A percentile compares a stretch with the other conserved stretches of the same genome.
These are phyloP conservation scores for Oryzias curvinotus DNA, from an alignment of 2,113 vertebrate genomes.

Conservation along the genomic window DNA sequence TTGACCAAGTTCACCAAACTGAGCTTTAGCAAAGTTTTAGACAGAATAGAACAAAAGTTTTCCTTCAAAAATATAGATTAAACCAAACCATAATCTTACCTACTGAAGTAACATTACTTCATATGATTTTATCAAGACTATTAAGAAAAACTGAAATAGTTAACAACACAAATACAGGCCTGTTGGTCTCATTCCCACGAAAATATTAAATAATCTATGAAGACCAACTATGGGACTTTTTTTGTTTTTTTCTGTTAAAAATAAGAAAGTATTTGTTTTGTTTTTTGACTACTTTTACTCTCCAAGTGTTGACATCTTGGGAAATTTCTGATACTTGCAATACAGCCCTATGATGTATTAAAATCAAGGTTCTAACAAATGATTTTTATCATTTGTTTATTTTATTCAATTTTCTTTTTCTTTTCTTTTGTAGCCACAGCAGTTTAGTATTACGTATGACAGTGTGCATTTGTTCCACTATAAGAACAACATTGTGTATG, in stretches of 20 bases:
- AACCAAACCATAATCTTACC: too few relatives aligned
- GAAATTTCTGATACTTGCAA: too few relatives aligned
- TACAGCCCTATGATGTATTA: too few relatives aligned
- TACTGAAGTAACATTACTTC: too few relatives aligned
- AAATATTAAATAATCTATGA: neutral
- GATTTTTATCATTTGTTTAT: too few relatives aligned
- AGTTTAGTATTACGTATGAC: conserved; percentile 7
- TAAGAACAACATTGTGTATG: conserved; percentile 26
- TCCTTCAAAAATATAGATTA: neutral
- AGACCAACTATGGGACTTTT: neutral
- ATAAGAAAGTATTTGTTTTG: neutral
- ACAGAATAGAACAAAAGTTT: neutral
- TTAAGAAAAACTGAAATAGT: too few relatives aligned
- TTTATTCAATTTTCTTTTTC: too few relatives aligned
- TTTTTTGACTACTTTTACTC: neutral
- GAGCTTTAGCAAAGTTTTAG: neutral
- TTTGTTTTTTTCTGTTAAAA: neutral
- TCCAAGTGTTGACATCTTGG: too few relatives aligned
- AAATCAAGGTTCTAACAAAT: too few relatives aligned
- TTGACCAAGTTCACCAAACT: neutral
- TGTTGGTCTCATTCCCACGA: neutral
- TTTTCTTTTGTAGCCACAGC: neutral
- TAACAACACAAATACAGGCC: neutral
- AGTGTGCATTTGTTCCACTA: conserved; percentile 5
- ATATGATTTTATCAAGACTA: too few relatives aligned